Evolutionary conservation across 2,797 vertebrate species (phyloP).

Genomic region (Margarornis squamiger): DNA sequence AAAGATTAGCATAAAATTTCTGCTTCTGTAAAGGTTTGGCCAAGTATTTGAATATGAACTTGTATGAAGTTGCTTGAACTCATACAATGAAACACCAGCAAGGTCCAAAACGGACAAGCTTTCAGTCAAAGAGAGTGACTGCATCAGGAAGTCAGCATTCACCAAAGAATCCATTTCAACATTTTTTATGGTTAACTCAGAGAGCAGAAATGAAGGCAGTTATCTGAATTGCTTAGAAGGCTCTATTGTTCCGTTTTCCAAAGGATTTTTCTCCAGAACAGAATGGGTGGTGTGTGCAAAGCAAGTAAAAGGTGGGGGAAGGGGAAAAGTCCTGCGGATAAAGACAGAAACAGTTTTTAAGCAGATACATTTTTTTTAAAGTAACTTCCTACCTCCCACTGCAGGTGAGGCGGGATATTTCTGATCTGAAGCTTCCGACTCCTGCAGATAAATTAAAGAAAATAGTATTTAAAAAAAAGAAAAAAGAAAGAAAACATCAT

Average conservation of each 20-base stretch:
- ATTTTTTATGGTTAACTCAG: constrained; percentile 61
- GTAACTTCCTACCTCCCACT: constrained; percentile 90
- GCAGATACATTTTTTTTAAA: constrained; percentile 6
- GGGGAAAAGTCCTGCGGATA: constrained; percentile 17
- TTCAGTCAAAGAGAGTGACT: constrained; percentile 36
- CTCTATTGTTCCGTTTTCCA: constrained; percentile 64
- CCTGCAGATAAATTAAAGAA: constrained; percentile 76
- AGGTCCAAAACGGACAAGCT: not conserved
- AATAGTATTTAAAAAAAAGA: not conserved
- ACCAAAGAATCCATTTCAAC: constrained; percentile 59
- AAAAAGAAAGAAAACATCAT: not conserved
- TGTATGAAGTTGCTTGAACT: not conserved
- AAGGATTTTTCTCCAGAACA: constrained; percentile 59
- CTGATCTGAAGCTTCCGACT: constrained; percentile 96
- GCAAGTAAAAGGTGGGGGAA: constrained; percentile 37
- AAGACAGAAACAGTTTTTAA: constrained; percentile 38
- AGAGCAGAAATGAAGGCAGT: constrained; percentile 58
- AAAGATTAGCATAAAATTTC: not conserved
- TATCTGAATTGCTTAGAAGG: constrained; percentile 68
- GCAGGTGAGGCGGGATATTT: constrained; percentile 96
- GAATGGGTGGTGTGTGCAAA: constrained; percentile 56
- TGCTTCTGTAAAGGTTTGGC: not conserved
- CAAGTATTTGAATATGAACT: not conserved
- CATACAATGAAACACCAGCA: not conserved
- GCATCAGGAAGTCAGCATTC: constrained; percentile 47